Percentiles rank a stretch among this genome's conserved stretches.
Conservation (phyloP, 2,797 vertebrate genomes). For the Momotus momota region DNA sequence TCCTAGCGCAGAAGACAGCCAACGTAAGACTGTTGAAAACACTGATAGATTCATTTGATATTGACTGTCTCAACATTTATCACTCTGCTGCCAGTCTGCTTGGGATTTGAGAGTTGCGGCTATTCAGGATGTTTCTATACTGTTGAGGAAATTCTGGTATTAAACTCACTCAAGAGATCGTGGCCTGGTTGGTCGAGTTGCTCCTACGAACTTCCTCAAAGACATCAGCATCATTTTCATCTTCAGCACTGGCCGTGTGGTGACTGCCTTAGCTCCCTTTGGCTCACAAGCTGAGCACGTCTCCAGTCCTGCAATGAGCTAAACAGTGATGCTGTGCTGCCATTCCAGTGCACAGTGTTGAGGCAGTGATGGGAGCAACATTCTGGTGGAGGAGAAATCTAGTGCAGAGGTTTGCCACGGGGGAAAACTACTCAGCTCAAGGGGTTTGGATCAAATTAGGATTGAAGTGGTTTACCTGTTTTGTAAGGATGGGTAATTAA, state of each 20-base stretch:
- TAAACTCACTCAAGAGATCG: background rate
- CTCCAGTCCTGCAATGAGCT: background rate
- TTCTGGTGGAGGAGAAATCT: background rate
- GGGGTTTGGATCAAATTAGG: background rate
- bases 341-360: accelerated
- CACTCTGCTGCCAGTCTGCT: background rate
- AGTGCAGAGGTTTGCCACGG: background rate
- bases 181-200: background rate
- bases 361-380: accelerated
- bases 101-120: background rate
- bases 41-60: background rate
- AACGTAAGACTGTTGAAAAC: background rate
- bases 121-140: background rate
- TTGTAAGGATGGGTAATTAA: background rate
- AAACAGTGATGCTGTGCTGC: background rate
- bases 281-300: background rate
- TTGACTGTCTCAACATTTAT: background rate
- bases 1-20: background rate
- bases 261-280: background rate
- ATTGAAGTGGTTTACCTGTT: background rate
- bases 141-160: background rate
- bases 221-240: background rate
- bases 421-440: background rate
- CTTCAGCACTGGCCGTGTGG: background rate
- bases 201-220: background rate